Evolutionary conservation across 2,888 invertebrate genomes (phyloP).

Genomic region (Philereme transversata): DNA sequence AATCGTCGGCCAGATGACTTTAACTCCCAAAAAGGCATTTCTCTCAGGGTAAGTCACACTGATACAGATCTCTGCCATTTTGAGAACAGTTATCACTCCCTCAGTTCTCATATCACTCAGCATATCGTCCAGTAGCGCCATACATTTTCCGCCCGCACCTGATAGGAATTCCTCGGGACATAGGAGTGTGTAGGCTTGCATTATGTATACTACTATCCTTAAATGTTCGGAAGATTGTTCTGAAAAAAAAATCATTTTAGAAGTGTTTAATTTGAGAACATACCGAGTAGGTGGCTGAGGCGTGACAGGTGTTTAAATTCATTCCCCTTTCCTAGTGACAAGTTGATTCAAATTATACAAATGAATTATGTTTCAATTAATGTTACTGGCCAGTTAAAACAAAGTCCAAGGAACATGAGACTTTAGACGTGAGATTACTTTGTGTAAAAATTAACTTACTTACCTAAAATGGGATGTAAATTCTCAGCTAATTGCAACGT

Average conservation of each 20-base stretch:
- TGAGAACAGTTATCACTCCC: conserved; percentile 86
- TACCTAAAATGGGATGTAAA: conserved; percentile 89
- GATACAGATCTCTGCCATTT: conserved; percentile 87
- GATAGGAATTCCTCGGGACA: conserved; percentile 91
- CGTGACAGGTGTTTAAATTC: no score
- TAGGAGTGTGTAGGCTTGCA: conserved; percentile 91
- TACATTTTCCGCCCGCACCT: conserved; percentile 88
- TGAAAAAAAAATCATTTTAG: conserved; percentile 55
- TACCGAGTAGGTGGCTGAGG: no score
- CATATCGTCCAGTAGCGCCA: conserved; percentile 88
- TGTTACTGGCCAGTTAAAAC: no score
- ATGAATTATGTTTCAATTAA: no score
- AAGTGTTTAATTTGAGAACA: no score
- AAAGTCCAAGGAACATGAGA: no score
- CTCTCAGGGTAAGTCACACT: conserved; percentile 89
- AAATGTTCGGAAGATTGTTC: conserved; percentile 93
- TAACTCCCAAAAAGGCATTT: conserved; percentile 87
- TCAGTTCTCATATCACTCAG: conserved; percentile 88
- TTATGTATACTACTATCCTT: conserved; percentile 90
- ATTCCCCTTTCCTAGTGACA: no score
- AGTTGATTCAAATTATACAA: no score
- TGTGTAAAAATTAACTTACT: conserved; percentile 47
- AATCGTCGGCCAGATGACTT: conserved; percentile 77
- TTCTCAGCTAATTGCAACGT: conserved; percentile 90
- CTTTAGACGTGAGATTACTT: no score